These are phyloP conservation scores for Griposia aprilina DNA, from an alignment of 2,888 invertebrate species.

Conservation along the genomic window DNA sequence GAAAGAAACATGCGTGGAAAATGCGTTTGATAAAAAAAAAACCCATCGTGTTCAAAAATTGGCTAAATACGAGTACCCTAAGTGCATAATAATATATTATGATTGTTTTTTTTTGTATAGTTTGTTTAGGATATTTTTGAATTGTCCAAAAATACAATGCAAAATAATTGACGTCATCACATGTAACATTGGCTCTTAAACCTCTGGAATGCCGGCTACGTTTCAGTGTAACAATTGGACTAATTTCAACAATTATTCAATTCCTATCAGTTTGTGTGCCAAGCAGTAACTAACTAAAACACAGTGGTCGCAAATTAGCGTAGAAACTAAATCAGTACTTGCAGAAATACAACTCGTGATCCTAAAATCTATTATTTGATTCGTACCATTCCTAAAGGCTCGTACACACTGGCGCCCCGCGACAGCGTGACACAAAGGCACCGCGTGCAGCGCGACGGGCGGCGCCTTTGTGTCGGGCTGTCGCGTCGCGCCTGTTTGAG, in stretches of 20 bases:
- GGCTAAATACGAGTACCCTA: no score
- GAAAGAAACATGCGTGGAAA: neutral
- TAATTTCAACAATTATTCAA: conserved; percentile 61
- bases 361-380: conserved; percentile 23
- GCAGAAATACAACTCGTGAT: conserved; percentile 23
- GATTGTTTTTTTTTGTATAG: neutral
- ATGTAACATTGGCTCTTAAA: neutral
- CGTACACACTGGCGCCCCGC: no score
- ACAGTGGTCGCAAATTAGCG: conserved; percentile 37
- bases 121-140: neutral
- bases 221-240: conserved; percentile 35
- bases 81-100: no score
- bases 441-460: no score
- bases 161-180: conserved; percentile 17
- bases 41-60: neutral
- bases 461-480: no score
- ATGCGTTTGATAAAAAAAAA: neutral
- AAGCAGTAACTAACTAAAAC: conserved; percentile 49
- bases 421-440: no score
- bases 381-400: neutral
- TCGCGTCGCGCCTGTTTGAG: no score
- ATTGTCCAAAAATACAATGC: neutral
- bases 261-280: conserved; percentile 59
- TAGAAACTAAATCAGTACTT: conserved; percentile 23
- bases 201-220: conserved; percentile 13